phyloP scores from a whole-genome alignment of 1,140 invertebrate species.

The Cheumatopsyche charites region DNA sequence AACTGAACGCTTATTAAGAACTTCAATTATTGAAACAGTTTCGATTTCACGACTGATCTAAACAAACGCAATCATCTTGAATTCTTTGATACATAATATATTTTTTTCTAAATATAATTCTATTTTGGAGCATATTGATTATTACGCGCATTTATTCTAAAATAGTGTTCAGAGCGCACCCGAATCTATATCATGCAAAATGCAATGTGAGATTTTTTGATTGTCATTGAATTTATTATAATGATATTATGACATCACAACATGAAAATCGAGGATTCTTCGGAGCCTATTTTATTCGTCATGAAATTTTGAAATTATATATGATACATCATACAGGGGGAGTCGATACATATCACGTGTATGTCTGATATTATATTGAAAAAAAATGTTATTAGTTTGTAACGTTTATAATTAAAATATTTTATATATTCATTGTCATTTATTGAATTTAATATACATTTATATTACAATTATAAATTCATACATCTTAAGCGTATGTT shows the following conservation, averaged over 20 bases:
- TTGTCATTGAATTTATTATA: background rate
- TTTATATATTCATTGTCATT: conserved; percentile 48
- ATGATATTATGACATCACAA: background rate
- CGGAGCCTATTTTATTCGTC: conserved; percentile 10
- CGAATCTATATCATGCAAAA: conserved; percentile 2
- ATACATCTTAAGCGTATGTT: conserved; percentile 43
- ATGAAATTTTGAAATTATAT: conserved; percentile 13
- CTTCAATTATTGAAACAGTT: background rate
- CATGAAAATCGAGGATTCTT: conserved; percentile 38
- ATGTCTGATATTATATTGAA: conserved; percentile 42
- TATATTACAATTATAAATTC: conserved; percentile 22
- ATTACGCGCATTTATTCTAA: conserved; percentile 37
- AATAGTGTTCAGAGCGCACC: conserved; percentile 30
- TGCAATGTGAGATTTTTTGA: background rate
- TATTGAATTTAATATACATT: conserved; percentile 45
- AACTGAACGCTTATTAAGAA: background rate
- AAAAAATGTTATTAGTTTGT: conserved; percentile 37
- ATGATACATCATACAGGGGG: conserved; percentile 43
- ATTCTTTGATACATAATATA: conserved; percentile 6
- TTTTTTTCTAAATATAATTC: conserved; percentile 15
- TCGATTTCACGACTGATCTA: conserved; percentile 8
- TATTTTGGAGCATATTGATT: conserved; percentile 28
- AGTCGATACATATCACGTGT: conserved; percentile 48
- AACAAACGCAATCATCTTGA: background rate
- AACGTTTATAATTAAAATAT: conserved; percentile 43